phyloP scores from a whole-genome alignment of 2,888 invertebrate genomes.

The Aphidoletes aphidimyza region DNA sequence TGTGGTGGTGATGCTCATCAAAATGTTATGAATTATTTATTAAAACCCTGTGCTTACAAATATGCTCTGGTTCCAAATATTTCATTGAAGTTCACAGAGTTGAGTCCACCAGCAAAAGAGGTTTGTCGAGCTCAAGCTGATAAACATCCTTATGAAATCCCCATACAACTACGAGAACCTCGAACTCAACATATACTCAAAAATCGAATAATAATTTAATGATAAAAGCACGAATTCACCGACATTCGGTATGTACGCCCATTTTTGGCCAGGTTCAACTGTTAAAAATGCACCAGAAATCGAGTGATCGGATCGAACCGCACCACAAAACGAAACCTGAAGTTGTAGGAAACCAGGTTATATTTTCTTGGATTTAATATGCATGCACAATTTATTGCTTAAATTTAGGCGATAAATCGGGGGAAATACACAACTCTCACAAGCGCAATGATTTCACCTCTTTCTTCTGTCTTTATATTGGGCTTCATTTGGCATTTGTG shows the following conservation, averaged over 20 bases:
- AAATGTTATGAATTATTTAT: slow-evolving; percentile 53
- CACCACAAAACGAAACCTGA: neutral
- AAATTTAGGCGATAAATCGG: no score
- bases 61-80: no score
- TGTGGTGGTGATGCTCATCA: slow-evolving; percentile 37
- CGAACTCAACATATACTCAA: neutral
- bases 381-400: no score
- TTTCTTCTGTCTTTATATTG: no score
- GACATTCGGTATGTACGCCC: slow-evolving; percentile 37
- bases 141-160: neutral
- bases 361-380: no score
- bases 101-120: neutral
- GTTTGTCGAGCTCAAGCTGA: slow-evolving; percentile 1
- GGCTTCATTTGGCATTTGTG: no score
- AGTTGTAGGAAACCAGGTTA: no score
- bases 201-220: slow-evolving; percentile 40
- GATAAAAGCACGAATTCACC: neutral
- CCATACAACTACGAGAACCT: neutral
- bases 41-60: neutral
- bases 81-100: neutral
- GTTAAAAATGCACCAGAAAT: neutral
- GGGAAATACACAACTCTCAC: no score
- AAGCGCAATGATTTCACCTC: no score
- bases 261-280: neutral
- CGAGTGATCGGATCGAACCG: neutral